Base-by-base conservation (phyloP, 2,888 invertebrate genomes). In the Xanthorhoe designata region DNA sequence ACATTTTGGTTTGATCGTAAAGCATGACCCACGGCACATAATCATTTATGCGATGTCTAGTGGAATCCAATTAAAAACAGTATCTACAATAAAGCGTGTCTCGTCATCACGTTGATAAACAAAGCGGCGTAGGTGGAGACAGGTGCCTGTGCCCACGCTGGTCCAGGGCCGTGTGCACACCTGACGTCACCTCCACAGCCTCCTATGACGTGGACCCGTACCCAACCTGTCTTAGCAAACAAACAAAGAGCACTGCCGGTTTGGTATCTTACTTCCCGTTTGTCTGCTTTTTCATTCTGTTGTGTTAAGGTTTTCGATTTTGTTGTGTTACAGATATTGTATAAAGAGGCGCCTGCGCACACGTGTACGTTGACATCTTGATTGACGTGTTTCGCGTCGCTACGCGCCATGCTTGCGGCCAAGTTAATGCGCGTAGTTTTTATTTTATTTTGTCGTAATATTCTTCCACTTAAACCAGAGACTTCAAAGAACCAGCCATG, bases 161-260 rank as follows among this genome's bases (percentile, higher is more conserved):
- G 68, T 72, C 76, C 82, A 83, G 92, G 88, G 90, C 89, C 92
- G 92, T 91, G 92, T 91, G 92, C 92, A 92, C 77, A 77, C 74
- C 76, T 90, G 84, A 88, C 90, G 90, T 91, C 88, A 91, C 80
- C 88, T 70, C 74, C 63, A 75, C 82, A 88, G 85, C 92, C 91
- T 91, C 82, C 80, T 74, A 76, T 82, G 83, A 84, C 81, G 78
- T 77, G 73, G 70, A 71, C 73, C 77, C 71, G 80, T 76, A 74
- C 78, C 77, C 82, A 84, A 85, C 84, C 83, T 77, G 72, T 73
- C 72, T 81, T 60, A 73, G 76, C 79, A 79, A 76, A 78, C 79
- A 76, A 75, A 77, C 70, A 71, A 71, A 71, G 53, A 68, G 67
- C 68, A 18, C 52, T 47, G 24, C 61, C 64, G 65, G 66, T 50